Evolutionary conservation across 2,113 vertebrate genomes (phyloP), one percentile per base, ranked within the genome.

Genomic region (Haplochromis vanheusdeni): DNA sequence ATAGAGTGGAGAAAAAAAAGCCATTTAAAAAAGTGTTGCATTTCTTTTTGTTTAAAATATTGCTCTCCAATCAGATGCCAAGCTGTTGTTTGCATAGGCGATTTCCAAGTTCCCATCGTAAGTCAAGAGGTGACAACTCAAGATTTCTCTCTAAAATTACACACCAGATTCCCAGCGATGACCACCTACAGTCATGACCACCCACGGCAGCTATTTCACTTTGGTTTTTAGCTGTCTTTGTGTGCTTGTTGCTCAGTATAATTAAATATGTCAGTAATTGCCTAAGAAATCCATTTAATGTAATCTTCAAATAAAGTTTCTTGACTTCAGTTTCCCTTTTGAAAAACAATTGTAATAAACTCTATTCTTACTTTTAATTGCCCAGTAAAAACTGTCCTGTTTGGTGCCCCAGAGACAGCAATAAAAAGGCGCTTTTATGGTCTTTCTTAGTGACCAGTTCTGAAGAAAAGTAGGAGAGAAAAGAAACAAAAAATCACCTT

Each of bases 381-480:
- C 65, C 89, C 77, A 37, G 82, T 93, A 86, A 94, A 94, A 90
- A 56, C 70, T 51, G 75, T 87, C 82, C 60, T 82, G 87, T 88
- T 89, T 84, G 55, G 79, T 91, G 90, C 89, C 83, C 31, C 91
- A 89, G 82, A 94, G 90, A 89, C 90, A 17, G 89, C 89, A 89
- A 91, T 95, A 95, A 96, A 96, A 91, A 77, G 21, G 42, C 14
- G 55, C 21, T 89, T 96, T 96, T 95, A 95, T 86, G 77, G 83
- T 92, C 86, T 82, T 90, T 85, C 93, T 90, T 84, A 85, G 88
- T 82, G 92, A 88, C 94, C 82, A 86, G 82, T 81, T 87, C 60
- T 84, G 45, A 77, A 77, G 73, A 51, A 49, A 28, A 31, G 1
- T 19, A 19, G 85, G 5, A 19, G 4, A 47, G 42, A 10, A 23